phyloP scores from a whole-genome alignment of 2,888 invertebrate species.

The Parnassius orleans region DNA sequence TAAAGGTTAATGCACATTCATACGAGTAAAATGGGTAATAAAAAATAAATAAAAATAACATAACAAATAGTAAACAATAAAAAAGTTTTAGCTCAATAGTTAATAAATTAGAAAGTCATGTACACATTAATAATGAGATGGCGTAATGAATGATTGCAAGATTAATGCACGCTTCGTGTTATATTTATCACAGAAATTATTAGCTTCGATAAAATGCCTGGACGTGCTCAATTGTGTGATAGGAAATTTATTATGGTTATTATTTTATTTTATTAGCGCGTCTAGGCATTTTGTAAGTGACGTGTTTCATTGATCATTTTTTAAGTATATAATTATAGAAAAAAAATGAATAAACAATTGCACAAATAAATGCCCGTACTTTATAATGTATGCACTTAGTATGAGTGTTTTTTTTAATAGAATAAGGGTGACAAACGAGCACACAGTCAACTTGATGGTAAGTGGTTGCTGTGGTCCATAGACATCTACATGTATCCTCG shows the following conservation, averaged over 20 bases:
- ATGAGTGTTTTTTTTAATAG: too few species aligned
- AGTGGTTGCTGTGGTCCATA: too few species aligned
- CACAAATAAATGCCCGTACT: too few species aligned
- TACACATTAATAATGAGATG: slow-evolving; percentile 20
- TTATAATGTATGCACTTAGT: too few species aligned
- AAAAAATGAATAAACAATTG: too few species aligned
- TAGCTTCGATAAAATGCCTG: slow-evolving; percentile 23
- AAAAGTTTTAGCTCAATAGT: slow-evolving; percentile 28
- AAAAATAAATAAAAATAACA: slow-evolving; percentile 21
- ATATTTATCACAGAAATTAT: slow-evolving; percentile 27
- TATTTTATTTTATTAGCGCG: slow-evolving; percentile 20
- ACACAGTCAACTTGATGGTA: too few species aligned
- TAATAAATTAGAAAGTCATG: slow-evolving; percentile 27
- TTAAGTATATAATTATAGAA: background rate
- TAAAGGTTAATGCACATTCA: slow-evolving; percentile 19
- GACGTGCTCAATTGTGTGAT: slow-evolving; percentile 20
- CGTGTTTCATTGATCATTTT: background rate
- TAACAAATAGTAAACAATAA: slow-evolving; percentile 27
- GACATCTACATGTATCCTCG: too few species aligned
- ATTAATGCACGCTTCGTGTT: slow-evolving; percentile 24
- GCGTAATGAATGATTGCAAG: slow-evolving; percentile 23
- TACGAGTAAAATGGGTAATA: slow-evolving; percentile 18
- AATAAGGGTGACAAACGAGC: too few species aligned
- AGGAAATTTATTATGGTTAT: slow-evolving; percentile 17
- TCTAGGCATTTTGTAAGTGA: slow-evolving; percentile 6